Conservation (phyloP, 2,888 invertebrate species). For the Rhingia campestris region DNA sequence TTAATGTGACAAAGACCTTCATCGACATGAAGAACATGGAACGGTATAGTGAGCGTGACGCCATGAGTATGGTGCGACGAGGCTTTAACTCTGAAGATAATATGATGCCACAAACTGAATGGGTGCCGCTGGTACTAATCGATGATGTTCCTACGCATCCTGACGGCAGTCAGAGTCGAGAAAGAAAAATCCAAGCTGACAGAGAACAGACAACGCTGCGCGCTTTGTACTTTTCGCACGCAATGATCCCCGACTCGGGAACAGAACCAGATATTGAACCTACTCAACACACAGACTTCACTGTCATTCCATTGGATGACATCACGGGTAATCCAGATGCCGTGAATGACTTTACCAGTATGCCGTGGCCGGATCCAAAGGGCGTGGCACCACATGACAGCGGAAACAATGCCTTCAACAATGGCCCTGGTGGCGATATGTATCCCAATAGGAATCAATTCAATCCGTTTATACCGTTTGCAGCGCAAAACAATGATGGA, state of each 20-base stretch:
- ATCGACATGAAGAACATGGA: constrained; percentile 96
- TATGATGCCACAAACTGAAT: constrained; percentile 91
- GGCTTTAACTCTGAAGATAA: constrained; percentile 87
- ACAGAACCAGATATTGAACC: constrained; percentile 94
- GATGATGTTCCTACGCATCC: constrained; percentile 87
- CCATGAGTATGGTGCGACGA: constrained; percentile 90
- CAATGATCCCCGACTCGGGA: constrained; percentile 93
- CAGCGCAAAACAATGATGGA: constrained; percentile 56
- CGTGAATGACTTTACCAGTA: constrained; percentile 89
- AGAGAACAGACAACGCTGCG: constrained; percentile 93
- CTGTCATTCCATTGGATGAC: constrained; percentile 94
- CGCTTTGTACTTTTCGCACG: constrained; percentile 90
- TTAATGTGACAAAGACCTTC: constrained; percentile 96
- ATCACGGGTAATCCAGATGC: constrained; percentile 91
- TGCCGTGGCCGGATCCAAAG: constrained; percentile 94
- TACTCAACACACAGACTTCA: constrained; percentile 89
- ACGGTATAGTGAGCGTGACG: constrained; percentile 91
- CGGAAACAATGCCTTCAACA: constrained; percentile 48
- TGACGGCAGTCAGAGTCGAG: constrained; percentile 91
- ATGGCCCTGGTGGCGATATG: constrained; percentile 73
- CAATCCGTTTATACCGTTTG: constrained; percentile 80
- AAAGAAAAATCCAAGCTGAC: constrained; percentile 93
- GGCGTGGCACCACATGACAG: constrained; percentile 84
- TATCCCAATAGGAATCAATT: constrained; percentile 76
- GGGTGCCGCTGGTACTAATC: constrained; percentile 88